Conservation (phyloP, 2,888 invertebrate species). For the Urechis unicinctus region DNA sequence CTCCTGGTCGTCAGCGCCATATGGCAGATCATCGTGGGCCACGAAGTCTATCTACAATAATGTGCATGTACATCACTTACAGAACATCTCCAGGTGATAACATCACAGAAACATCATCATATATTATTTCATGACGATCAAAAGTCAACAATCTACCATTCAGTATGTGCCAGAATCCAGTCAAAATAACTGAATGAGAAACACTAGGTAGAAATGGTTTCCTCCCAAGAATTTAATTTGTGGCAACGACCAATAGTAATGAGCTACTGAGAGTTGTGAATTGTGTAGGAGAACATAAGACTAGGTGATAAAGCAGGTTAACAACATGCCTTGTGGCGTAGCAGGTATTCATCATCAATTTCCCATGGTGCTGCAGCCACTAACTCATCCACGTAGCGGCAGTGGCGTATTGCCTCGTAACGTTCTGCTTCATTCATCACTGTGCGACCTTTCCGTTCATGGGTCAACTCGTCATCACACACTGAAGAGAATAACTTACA, state of each 20-base stretch:
- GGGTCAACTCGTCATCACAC: slow-evolving; percentile 82
- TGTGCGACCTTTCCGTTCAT: slow-evolving; percentile 83
- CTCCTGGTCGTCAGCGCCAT: slow-evolving; percentile 62
- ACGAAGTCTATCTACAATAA: slow-evolving; percentile 84
- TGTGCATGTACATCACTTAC: slow-evolving; percentile 77
- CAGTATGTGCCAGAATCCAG: no score
- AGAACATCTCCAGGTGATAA: slow-evolving; percentile 61
- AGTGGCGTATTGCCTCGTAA: slow-evolving; percentile 93
- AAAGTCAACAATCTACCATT: no score
- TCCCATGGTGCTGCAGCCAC: slow-evolving; percentile 91
- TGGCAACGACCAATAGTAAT: not conserved
- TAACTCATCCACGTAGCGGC: slow-evolving; percentile 98
- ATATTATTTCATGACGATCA: no score
- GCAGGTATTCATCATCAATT: slow-evolving; percentile 79
- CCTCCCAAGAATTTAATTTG: no score
- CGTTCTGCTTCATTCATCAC: slow-evolving; percentile 93
- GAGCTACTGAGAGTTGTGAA: not conserved
- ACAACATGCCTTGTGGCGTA: slow-evolving; percentile 70
- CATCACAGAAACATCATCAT: no score
- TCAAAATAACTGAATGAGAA: no score
- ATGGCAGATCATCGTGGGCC: slow-evolving; percentile 97
- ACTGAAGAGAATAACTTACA: slow-evolving; percentile 27
- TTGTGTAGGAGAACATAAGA: not conserved
- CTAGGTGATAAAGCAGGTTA: not conserved
- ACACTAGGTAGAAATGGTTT: no score